Percentiles rank a stretch among this genome's conserved stretches.
phyloP scores from a whole-genome alignment of 2,888 invertebrate genomes.

The Baronia brevicornis region DNA sequence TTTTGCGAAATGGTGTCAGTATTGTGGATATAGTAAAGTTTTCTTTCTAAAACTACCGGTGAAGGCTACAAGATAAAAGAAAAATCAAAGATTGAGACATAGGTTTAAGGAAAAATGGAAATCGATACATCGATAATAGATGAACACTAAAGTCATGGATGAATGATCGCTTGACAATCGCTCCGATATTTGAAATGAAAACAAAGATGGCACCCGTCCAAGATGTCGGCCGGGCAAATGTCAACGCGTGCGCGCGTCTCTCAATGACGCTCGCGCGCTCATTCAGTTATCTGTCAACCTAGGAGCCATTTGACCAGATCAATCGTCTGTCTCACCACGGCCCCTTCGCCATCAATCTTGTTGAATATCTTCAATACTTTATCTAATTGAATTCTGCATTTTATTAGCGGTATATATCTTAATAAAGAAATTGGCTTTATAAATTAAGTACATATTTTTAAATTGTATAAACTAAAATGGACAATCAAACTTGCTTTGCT shows the following conservation, averaged over 20 bases:
- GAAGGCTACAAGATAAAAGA: too few relatives aligned
- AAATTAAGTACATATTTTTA: too few relatives aligned
- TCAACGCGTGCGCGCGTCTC: slow-evolving; percentile 20
- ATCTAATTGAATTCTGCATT: slow-evolving; percentile 8
- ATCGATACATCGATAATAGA: too few relatives aligned
- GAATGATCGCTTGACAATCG: slow-evolving; percentile 11
- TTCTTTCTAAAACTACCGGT: too few relatives aligned
- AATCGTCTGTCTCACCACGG: slow-evolving; percentile 6
- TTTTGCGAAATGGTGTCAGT: too few relatives aligned
- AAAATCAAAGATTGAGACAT: too few relatives aligned
- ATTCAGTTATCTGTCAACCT: slow-evolving; percentile 19
- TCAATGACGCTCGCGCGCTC: slow-evolving; percentile 30
- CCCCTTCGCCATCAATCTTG: slow-evolving; percentile 6
- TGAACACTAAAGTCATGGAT: slow-evolving; percentile 8
- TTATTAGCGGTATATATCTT: too few relatives aligned
- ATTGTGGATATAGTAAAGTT: too few relatives aligned
- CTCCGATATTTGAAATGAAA: slow-evolving; percentile 23
- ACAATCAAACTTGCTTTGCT: too few relatives aligned
- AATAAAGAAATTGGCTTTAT: too few relatives aligned
- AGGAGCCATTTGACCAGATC: slow-evolving; percentile 7
- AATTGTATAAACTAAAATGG: too few relatives aligned
- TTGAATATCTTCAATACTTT: slow-evolving; percentile 1
- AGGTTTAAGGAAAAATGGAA: too few relatives aligned
- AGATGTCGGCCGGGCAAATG: slow-evolving; percentile 19
- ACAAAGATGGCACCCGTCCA: slow-evolving; percentile 32